Base-by-base conservation (phyloP, 2,113 vertebrate species). In the Microtus pennsylvanicus region DNA sequence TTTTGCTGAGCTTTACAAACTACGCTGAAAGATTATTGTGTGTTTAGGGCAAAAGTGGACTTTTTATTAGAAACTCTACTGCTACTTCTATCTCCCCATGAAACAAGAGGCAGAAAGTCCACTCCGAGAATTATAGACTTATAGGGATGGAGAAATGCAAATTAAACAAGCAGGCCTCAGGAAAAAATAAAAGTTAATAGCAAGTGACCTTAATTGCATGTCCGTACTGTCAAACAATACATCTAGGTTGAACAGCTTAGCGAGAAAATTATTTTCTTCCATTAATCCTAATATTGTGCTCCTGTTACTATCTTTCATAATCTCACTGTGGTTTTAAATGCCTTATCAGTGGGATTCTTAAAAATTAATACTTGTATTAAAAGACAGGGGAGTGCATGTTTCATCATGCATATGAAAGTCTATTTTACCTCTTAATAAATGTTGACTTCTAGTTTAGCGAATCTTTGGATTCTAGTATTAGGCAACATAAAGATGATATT, bases 401-500 rank as follows among this genome's bases (percentile, higher is more conserved):
- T 97, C 93, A 95, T 97, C 90, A 42, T 94, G 82, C 82, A 63
- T 55, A 96, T 70, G 8, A 58, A 95, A 96, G 55, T 90, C 90
- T 98, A 93, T 17, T 97, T 98, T 97, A 97, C 82, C 91, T 98
- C 80, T 95, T 98, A 87, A 88, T 96, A 96, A 98, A 97, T 75
- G 61, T 85, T 33, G 1, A 45, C 87, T 38, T 69, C 82, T 0
- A 42, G 35, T 80, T 83, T 97, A 93, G 92, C 75, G 97, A 91
- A 96, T 89, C 7, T 13, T n/a, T 30, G 22, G 9, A 30, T 91
- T 83, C 74, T 97, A 95, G 82, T 87, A 96, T 90, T 65, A 91
- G n/a, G 55, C 26, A 63, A 83, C 83, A 92, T 61, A 95, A 82
- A 95, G 45, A 67, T 26, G 94, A 42, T 0, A 0, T 4, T 83